Evolutionary conservation across 1,140 invertebrate species (phyloP), one percentile per base, ranked within the genome.

Genomic region (Tribolium castaneum): DNA sequence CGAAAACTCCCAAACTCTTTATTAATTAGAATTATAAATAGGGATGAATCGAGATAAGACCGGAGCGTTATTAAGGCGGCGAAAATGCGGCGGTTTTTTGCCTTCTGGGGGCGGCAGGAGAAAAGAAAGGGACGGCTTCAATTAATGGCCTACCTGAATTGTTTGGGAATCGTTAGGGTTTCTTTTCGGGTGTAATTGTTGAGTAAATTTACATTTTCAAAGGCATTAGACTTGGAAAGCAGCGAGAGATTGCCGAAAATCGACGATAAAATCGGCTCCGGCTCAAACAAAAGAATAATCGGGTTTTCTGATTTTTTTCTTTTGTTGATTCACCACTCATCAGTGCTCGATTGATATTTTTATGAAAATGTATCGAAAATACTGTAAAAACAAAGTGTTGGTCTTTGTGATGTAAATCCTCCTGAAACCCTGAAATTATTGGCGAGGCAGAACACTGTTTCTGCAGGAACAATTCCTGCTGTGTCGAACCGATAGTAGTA

Each of bases 21-120:
- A 59, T 59, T 59, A 59, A 59, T 59, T 59, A 30, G 54, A 59
- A 19, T 59, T 59, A n/a, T 25, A 59, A 59, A 52, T 52, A 52
- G 51, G 51, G 51, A 52, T 19, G 51, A 19, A 13, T n/a, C 39
- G 39, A 45, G 39, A 45, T 45, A 45, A 45, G 39, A 45, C 39
- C 39, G 7, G 39, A 45, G 39, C 39, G 39, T 45, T 45, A 45
- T 45, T 45, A 45, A 45, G 39, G n/a, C 39, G 39, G 7, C 39
- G 39, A 45, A 45, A 45, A 45, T 45, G 39, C 39, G 39, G 39
- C 39, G 9, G 39, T 45, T 45, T 45, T 45, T 45, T 45, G 25
- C 25, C 25, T 45, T 45, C 7, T n/a, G n/a, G 9, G n/a, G 2
- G 9, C 39, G 7, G 9, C 39, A n/a, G 39, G n/a, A n/a, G 39